Evolutionary conservation across 2,113 vertebrate species (phyloP).

Genomic region (Siniperca chuatsi): DNA sequence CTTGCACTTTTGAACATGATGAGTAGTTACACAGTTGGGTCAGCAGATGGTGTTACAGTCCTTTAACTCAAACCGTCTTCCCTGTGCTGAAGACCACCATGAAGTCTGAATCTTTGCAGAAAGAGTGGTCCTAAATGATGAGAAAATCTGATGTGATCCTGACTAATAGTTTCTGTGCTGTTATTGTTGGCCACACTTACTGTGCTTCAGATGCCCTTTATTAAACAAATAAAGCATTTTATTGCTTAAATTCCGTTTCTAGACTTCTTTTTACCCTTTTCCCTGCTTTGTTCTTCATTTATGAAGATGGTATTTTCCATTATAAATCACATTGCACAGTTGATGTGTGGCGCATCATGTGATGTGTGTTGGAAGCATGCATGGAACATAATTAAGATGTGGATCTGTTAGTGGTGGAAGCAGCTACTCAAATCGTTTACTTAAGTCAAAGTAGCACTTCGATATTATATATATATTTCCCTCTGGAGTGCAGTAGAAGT

Average conservation of each 20-base stretch:
- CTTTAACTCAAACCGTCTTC: background rate
- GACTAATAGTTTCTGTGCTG: background rate
- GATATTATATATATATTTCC: too few species aligned
- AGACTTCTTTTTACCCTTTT: too few species aligned
- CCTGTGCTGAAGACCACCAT: background rate
- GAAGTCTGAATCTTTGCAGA: background rate
- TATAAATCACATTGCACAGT: too few species aligned
- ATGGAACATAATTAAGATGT: too few species aligned
- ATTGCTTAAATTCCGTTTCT: background rate
- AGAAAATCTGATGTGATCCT: background rate
- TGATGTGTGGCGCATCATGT: too few species aligned
- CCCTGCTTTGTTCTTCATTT: background rate
- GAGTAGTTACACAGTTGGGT: background rate
- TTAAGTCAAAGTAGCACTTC: too few species aligned
- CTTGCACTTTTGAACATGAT: background rate
- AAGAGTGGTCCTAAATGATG: background rate
- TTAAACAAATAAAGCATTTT: background rate
- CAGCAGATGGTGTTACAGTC: constrained; percentile 50
- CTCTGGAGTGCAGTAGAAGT: too few species aligned
- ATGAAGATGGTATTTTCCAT: background rate
- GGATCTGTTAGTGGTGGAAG: too few species aligned
- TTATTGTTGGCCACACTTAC: background rate
- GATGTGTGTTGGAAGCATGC: too few species aligned
- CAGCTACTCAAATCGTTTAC: too few species aligned
- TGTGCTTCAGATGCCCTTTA: background rate